Conservation (phyloP, 2,888 invertebrate species). For the Metalampra italica region DNA sequence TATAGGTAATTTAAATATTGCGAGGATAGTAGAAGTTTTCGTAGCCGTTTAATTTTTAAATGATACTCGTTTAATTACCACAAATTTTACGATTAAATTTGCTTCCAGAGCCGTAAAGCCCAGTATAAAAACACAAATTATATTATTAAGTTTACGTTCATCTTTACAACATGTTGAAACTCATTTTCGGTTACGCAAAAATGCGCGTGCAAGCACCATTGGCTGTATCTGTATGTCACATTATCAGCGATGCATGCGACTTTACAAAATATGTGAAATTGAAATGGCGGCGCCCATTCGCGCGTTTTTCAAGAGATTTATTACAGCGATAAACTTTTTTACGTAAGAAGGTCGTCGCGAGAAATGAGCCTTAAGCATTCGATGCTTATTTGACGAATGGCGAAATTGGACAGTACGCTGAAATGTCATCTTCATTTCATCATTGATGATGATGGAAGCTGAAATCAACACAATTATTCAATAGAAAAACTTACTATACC, state of each 20-base stretch:
- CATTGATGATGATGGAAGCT: background rate
- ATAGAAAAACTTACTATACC: no score
- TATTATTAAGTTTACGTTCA: background rate
- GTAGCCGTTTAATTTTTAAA: no score
- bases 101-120: no score
- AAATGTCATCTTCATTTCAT: constrained; percentile 2
- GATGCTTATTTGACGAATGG: constrained; percentile 1
- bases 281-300: constrained; percentile 4
- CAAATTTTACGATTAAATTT: no score
- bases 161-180: background rate
- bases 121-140: no score
- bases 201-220: background rate
- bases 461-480: no score
- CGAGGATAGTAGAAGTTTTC: no score
- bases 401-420: constrained; percentile 1
- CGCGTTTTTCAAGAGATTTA: constrained; percentile 9
- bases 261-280: background rate
- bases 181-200: constrained; percentile 3
- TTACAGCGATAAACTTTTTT: constrained; percentile 7
- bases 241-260: background rate
- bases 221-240: constrained; percentile 1
- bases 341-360: constrained; percentile 3
- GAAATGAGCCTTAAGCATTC: constrained; percentile 1
- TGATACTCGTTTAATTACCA: no score
- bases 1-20: no score